Percentiles rank a stretch among this genome's conserved stretches.
Evolutionary conservation across 1,140 invertebrate species (phyloP).

Genomic region (Drosophila sproati): DNA sequence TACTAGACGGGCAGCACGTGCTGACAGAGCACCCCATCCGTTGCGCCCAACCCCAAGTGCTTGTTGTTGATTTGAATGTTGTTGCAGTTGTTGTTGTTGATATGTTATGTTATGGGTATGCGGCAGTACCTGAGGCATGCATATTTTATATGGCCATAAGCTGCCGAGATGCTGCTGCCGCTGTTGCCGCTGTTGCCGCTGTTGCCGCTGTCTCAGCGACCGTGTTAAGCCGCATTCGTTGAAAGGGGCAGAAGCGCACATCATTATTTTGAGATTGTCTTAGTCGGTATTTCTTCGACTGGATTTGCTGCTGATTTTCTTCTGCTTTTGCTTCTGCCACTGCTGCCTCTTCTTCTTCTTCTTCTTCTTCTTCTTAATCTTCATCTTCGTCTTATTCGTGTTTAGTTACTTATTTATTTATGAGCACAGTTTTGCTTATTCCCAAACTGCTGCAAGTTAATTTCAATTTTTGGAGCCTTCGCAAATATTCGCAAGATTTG

Average conservation of each 20-base stretch:
- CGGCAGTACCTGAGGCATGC: conserved; percentile 41
- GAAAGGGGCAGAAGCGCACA: conserved; percentile 29
- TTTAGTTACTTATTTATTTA: conserved; percentile 35
- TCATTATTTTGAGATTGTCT: conserved; percentile 41
- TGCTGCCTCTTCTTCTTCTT: too few species aligned
- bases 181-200: conserved; percentile 8
- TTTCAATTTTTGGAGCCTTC: conserved; percentile 37
- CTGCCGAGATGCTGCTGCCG: neutral
- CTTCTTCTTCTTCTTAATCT: conserved; percentile 19
- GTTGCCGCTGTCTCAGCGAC: conserved; percentile 16
- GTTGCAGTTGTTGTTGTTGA: neutral
- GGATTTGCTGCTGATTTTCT: neutral
- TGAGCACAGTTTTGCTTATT: conserved; percentile 22
- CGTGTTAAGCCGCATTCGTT: conserved; percentile 47
- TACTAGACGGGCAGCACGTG: conserved; percentile 55
- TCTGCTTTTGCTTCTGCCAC: neutral
- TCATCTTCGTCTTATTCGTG: neutral
- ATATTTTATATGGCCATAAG: conserved; percentile 50
- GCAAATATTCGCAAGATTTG: conserved; percentile 28
- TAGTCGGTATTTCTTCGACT: neutral
- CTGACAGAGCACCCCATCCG: conserved; percentile 45
- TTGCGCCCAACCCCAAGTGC: conserved; percentile 8
- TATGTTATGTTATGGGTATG: conserved; percentile 25
- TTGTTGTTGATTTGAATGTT: conserved; percentile 5
- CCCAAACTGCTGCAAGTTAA: conserved; percentile 39